Evolutionary conservation across 2,888 invertebrate species (phyloP).

Genomic region (Heliconius sara): DNA sequence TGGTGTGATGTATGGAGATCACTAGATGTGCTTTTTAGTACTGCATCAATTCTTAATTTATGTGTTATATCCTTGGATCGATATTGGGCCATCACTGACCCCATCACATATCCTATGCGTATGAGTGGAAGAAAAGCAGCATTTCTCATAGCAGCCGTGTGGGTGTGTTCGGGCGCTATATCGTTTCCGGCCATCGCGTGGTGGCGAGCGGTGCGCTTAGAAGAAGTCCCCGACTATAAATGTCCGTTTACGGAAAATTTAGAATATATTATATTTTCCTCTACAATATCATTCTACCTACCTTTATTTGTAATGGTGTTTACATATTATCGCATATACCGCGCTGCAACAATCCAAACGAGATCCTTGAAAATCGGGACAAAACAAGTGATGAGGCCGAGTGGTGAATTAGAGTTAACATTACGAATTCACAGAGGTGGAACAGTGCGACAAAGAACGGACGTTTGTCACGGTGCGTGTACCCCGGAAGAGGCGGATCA

Average conservation of each 20-base stretch:
- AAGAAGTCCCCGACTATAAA: conserved; percentile 91
- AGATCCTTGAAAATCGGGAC: conserved; percentile 95
- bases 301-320: conserved; percentile 99
- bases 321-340: conserved; percentile 97
- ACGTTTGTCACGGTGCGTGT: conserved; percentile 82
- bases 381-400: conserved; percentile 93
- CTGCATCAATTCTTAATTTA: conserved; percentile 98
- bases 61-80: conserved; percentile 98
- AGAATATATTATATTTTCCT: conserved; percentile 98
- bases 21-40: conserved; percentile 97
- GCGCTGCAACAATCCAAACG: conserved; percentile 96
- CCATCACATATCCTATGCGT: conserved; percentile 97
- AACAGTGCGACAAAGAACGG: conserved; percentile 85
- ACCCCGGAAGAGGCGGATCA: conserved; percentile 88
- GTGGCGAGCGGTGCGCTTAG: conserved; percentile 95
- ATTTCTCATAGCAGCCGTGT: conserved; percentile 95
- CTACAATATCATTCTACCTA: conserved; percentile 98
- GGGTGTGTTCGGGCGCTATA: conserved; percentile 98
- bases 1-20: conserved; percentile 99
- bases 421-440: conserved; percentile 97
- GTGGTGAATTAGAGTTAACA: conserved; percentile 94
- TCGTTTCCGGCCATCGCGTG: conserved; percentile 99
- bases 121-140: conserved; percentile 96
- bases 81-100: conserved; percentile 99
- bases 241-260: conserved; percentile 98